Base-by-base conservation (phyloP, 2,888 invertebrate genomes). In the Carcina quercana region DNA sequence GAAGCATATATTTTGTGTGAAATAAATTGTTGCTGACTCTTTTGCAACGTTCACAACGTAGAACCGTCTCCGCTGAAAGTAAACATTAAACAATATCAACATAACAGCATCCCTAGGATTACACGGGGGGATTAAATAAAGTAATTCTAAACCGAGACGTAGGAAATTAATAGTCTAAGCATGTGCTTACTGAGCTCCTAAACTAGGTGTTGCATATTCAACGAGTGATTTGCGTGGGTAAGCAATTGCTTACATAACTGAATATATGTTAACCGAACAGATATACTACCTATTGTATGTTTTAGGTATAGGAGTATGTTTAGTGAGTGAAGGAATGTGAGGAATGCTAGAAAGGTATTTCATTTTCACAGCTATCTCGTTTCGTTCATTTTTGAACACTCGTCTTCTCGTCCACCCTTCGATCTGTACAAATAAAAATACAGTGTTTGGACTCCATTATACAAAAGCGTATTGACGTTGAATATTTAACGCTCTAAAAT, bases 121-220 rank as follows among this genome's bases (percentile, higher is more conserved):
- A n/a, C n/a, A 42, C 13, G 28, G 13, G n/a, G 26, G 35, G 32
- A 37, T 43, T 40, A 42, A 45, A 38, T 39, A 36, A 43, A 43
- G 42, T 43, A 43, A 45, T 43, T 37, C 36, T 44, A 42, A 56
- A 54, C 54, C 47, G 40, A 64, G 57, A 67, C 59, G 57, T 61
- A 59, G 62, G 59, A 74, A 72, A 74, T 79, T 80, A 76, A 75
- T 72, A 79, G 74, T 78, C 73, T 74, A 72, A 76, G 73, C 80
- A 78, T 65, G 65, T 78, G 76, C 75, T 76, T 71, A 71, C 68
- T 68, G 73, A 76, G 72, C 76, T 71, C 60, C 74, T 59, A 72
- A 75, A 82, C 80, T 76, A 79, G 70, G 62, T 61, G 70, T 75
- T 82, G 75, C 80, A 80, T 82, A 82, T 82, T 82, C 82, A 82